Base-by-base conservation (phyloP, 2,113 vertebrate genomes). In the Xenopus tropicalis region DNA sequence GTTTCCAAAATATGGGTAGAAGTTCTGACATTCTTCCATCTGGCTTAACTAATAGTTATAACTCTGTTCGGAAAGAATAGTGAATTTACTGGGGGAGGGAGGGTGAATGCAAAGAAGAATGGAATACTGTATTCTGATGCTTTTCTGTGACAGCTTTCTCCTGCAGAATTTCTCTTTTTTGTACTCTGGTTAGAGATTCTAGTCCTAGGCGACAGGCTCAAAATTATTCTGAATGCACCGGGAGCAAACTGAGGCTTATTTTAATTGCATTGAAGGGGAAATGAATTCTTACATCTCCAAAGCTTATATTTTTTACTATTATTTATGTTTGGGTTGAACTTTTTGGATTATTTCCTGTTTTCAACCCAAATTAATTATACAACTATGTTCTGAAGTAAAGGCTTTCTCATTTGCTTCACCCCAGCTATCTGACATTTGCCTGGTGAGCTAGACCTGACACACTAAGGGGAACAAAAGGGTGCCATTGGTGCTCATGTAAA, bases 241-340 rank as follows among this genome's bases (percentile, higher is more conserved):
- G 91, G 91, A 91, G 91, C 89, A 90, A 91, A 92, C 85, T 90
- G 84, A 89, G 86, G 87, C 88, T 92, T 88, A 91, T 92, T 91
- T 90, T 88, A 88, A 80, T 85, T 86, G 89, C 87, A 90, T 91
- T 93, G 91, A 91, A 91, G 90, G 84, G 16, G 87, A 87, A 88
- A 90, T 85, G 83, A 85, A 29, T 29, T 29, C 7, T 3, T 29
- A 29, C 3, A 29, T 29, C 25, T 29, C 25, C 7, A 29, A 6
- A 37, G 2, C n/a, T n/a, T n/a, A n/a, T 1, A 37, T 37, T 37
- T 29, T 37, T 37, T 37, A 37, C 29, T 37, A n/a, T 37, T 37
- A 7, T 29, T 4, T 4, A 29, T 29, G 3, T 3, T 29, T 3
- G 7, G 25, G 3, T 29, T 29, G 7, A 7, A 29, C 7, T 29